Evolutionary conservation across 2,888 invertebrate species (phyloP).

Genomic region (Acanthosepion pharaonis): DNA sequence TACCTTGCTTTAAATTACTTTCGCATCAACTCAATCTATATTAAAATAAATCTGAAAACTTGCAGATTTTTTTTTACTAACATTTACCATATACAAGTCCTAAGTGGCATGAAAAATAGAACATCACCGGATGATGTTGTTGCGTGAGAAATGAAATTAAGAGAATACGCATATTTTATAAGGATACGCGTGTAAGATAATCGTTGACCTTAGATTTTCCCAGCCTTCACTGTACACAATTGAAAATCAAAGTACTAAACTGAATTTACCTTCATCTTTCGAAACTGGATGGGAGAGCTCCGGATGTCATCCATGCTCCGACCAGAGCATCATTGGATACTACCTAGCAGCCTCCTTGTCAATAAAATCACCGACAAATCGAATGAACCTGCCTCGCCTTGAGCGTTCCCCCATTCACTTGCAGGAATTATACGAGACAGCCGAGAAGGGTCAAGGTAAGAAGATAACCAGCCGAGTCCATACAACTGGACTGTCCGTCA

Average conservation of each 20-base stretch:
- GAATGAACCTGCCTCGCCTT: neutral
- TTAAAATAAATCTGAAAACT: too few species aligned
- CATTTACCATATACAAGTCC: too few species aligned
- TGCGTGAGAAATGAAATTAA: too few species aligned
- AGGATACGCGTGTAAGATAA: too few species aligned
- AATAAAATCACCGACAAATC: neutral
- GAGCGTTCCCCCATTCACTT: constrained; percentile 14
- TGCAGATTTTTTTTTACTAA: too few species aligned
- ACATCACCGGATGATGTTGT: too few species aligned
- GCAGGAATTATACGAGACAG: constrained; percentile 16
- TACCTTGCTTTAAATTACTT: too few species aligned
- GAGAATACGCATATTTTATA: too few species aligned
- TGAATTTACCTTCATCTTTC: neutral
- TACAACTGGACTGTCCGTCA: neutral
- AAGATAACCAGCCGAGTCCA: neutral
- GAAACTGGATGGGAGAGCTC: neutral
- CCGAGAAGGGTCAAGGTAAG: neutral
- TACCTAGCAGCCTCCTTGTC: neutral
- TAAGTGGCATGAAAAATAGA: too few species aligned
- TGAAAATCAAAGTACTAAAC: neutral
- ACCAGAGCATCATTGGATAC: neutral
- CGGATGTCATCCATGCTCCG: neutral
- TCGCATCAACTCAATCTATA: too few species aligned
- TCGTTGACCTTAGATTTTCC: too few species aligned
- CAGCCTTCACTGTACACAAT: neutral